Evolutionary conservation across 2,888 invertebrate genomes (phyloP).

Genomic region (Dasypolia templi): DNA sequence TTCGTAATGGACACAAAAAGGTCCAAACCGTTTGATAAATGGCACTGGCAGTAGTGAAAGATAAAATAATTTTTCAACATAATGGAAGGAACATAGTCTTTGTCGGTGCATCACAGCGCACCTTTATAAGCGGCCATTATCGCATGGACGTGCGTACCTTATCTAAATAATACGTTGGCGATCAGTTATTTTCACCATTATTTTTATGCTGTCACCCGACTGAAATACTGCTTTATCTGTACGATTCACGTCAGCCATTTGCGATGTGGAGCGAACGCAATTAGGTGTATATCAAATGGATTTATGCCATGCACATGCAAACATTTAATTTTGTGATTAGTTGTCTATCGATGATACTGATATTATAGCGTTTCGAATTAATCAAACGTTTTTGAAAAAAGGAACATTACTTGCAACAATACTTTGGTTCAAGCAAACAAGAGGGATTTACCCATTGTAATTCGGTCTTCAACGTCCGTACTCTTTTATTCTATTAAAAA

Average conservation of each 20-base stretch:
- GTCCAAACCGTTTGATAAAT: conserved; percentile 47
- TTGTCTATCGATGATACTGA: conserved; percentile 30
- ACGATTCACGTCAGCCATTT: conserved; percentile 69
- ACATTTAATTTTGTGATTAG: conserved; percentile 41
- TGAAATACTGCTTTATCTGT: conserved; percentile 70
- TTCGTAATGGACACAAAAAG: conserved; percentile 39
- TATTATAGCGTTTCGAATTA: conserved; percentile 14
- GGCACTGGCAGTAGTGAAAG: conserved; percentile 39
- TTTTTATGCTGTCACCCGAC: conserved; percentile 74
- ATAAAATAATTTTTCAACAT: conserved; percentile 65
- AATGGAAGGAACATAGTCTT: conserved; percentile 52
- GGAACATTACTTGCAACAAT: not conserved
- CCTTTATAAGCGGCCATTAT: conserved; percentile 76
- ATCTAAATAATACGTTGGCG: conserved; percentile 79
- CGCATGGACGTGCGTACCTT: conserved; percentile 74
- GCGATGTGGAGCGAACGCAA: conserved; percentile 52
- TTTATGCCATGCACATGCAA: conserved; percentile 61
- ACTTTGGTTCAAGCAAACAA: conserved; percentile 9
- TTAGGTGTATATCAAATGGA: conserved; percentile 60
- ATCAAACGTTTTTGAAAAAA: conserved; percentile 6
- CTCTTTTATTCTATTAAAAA: conserved; percentile 42
- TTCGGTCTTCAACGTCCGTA: conserved; percentile 23
- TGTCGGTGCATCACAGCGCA: conserved; percentile 70
- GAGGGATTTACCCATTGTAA: conserved; percentile 13
- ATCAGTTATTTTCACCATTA: conserved; percentile 79